These are phyloP conservation scores for Stomorhina lunata DNA, from an alignment of 2,888 invertebrate genomes.

Conservation along the genomic window DNA sequence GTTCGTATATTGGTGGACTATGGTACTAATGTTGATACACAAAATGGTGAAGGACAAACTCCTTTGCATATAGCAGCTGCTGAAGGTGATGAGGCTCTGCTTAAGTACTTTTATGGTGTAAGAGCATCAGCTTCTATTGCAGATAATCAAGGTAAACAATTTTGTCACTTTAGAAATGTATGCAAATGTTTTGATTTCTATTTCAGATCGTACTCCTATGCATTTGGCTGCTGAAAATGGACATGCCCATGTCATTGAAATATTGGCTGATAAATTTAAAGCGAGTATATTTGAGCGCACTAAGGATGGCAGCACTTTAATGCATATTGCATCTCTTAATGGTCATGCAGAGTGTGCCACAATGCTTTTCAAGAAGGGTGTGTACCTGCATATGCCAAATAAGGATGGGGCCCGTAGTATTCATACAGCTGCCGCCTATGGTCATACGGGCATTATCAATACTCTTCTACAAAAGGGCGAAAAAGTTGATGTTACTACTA, in stretches of 20 bases:
- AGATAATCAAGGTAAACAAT: slow-evolving; percentile 89
- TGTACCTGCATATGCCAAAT: slow-evolving; percentile 99
- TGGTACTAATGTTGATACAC: slow-evolving; percentile 94
- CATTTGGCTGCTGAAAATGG: slow-evolving; percentile 99
- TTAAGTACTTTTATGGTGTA: slow-evolving; percentile 97
- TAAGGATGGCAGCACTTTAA: slow-evolving; percentile 98
- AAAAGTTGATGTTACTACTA: slow-evolving; percentile 96
- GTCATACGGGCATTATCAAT: slow-evolving; percentile 98
- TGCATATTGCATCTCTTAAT: slow-evolving; percentile 98
- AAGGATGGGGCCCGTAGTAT: slow-evolving; percentile 97
- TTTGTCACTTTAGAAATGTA: not conserved
- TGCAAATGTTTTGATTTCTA: not conserved
- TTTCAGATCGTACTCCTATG: slow-evolving; percentile 94
- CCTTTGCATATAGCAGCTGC: slow-evolving; percentile 97
- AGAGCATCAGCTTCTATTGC: slow-evolving; percentile 96
- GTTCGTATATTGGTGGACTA: slow-evolving; percentile 94
- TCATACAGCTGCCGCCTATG: slow-evolving; percentile 97
- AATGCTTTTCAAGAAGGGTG: slow-evolving; percentile 98
- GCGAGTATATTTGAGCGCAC: slow-evolving; percentile 97
- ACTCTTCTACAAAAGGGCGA: slow-evolving; percentile 97
- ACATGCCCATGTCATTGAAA: slow-evolving; percentile 96
- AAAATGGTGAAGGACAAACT: slow-evolving; percentile 97
- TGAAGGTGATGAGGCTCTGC: slow-evolving; percentile 95
- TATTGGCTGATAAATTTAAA: slow-evolving; percentile 98
- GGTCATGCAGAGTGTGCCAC: slow-evolving; percentile 99